Evolutionary conservation across 2,113 vertebrate species (phyloP).

Genomic region (Sphyrna mokarran): DNA sequence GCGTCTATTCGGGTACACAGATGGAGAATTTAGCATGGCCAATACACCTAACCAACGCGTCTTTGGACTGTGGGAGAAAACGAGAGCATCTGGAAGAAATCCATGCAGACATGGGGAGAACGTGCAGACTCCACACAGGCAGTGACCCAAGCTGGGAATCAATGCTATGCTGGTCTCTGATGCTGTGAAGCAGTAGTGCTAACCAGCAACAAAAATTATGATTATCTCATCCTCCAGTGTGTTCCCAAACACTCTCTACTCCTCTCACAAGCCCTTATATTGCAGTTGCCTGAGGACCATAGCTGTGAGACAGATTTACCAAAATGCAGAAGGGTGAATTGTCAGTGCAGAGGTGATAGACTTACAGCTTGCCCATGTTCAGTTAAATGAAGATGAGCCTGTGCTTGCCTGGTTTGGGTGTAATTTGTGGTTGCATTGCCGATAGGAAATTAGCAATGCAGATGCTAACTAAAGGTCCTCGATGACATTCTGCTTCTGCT

Average conservation of each 20-base stretch:
- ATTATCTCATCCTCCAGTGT: neutral
- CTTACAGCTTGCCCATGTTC: neutral
- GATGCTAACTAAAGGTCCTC: neutral
- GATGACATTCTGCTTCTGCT: neutral
- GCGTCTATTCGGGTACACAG: no score
- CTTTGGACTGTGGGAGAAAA: no score
- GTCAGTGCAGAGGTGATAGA: neutral
- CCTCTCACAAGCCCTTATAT: no score
- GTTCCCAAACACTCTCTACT: neutral
- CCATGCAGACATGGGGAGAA: no score
- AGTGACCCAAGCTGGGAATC: no score
- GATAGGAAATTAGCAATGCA: neutral
- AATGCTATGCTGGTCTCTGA: no score
- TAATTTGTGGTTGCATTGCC: neutral
- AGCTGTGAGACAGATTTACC: neutral
- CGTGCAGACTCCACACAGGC: no score
- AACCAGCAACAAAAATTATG: no score
- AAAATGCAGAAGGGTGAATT: neutral
- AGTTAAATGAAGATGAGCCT: neutral
- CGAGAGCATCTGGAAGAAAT: no score
- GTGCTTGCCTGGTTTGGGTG: neutral
- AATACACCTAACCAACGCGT: no score
- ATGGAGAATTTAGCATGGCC: no score
- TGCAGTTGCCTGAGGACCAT: neutral
- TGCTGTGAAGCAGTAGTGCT: no score